Percentiles rank a stretch among this genome's conserved stretches.
Evolutionary conservation across 2,888 invertebrate genomes (phyloP).

Genomic region (Periphyllus acericola): DNA sequence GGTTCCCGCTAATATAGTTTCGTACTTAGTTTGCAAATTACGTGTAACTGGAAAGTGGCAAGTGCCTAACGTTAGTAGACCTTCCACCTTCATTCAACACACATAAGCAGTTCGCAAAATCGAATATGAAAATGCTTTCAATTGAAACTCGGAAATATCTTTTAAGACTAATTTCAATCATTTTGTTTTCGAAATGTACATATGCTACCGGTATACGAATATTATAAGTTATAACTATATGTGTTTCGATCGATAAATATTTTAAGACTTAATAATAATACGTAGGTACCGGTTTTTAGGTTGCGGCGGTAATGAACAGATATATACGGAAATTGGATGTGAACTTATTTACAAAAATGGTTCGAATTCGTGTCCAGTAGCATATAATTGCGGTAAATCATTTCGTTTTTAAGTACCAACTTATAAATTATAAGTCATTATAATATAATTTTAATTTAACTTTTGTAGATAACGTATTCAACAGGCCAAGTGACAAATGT

Average conservation of each 20-base stretch:
- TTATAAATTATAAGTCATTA: not conserved
- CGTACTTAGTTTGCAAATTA: too few species aligned
- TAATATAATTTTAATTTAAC: not conserved
- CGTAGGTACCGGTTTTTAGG: not conserved
- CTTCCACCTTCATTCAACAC: not conserved
- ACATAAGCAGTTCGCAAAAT: not conserved
- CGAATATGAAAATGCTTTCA: constrained; percentile 1
- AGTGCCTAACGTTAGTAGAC: too few species aligned
- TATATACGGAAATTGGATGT: constrained; percentile 53
- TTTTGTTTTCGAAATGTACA: not conserved
- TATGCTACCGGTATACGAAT: not conserved
- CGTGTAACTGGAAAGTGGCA: too few species aligned
- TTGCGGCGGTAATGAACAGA: constrained; percentile 35
- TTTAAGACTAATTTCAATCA: constrained; percentile 2
- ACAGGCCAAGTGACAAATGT: constrained; percentile 31
- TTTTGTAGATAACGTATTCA: constrained; percentile 24
- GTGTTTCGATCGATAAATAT: too few species aligned
- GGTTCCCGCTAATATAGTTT: too few species aligned
- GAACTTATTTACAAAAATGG: constrained; percentile 28
- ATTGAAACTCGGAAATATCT: not conserved
- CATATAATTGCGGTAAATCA: constrained; percentile 46
- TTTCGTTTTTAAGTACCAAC: not conserved
- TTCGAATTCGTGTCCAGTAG: constrained; percentile 26
- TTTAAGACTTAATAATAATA: too few species aligned
- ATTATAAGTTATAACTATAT: not conserved